Evolutionary conservation across 1,140 invertebrate species (phyloP).

Genomic region (Rhopalosiphum padi): DNA sequence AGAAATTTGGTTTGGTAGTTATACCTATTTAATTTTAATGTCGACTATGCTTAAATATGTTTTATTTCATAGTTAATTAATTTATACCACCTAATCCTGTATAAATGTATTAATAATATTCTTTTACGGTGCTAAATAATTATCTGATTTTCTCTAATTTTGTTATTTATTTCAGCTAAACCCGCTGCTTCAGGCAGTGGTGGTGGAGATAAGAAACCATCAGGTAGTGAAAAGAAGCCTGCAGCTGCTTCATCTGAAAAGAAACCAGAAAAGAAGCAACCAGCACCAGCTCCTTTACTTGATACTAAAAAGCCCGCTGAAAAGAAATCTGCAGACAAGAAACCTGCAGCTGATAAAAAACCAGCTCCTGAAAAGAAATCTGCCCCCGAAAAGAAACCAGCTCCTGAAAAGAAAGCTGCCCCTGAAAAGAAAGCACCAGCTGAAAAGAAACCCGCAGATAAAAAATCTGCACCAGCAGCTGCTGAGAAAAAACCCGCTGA

Average conservation of each 20-base stretch:
- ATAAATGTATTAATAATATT: background rate
- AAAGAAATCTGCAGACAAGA: slow-evolving; percentile 36
- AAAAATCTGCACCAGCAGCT: slow-evolving; percentile 8
- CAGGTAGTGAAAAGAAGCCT: slow-evolving; percentile 52
- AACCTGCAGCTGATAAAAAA: slow-evolving; percentile 33
- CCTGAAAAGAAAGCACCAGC: slow-evolving; percentile 42
- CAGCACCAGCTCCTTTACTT: slow-evolving; percentile 45
- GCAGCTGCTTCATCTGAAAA: slow-evolving; percentile 50
- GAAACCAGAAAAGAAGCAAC: slow-evolving; percentile 56
- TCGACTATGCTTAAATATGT: background rate
- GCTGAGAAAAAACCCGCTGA: slow-evolving; percentile 63
- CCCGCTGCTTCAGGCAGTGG: slow-evolving; percentile 43
- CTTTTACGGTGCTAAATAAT: background rate
- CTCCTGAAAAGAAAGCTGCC: slow-evolving; percentile 35
- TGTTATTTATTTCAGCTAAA: slow-evolving; percentile 38
- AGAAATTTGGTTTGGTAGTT: background rate
- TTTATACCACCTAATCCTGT: background rate
- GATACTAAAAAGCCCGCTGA: slow-evolving; percentile 30
- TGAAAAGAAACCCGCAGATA: slow-evolving; percentile 51
- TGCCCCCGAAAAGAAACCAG: slow-evolving; percentile 41
- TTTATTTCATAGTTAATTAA: background rate
- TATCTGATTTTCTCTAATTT: background rate
- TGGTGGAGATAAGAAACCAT: slow-evolving; percentile 48
- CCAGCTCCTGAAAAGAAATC: slow-evolving; percentile 8
- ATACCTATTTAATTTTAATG: background rate